A percentile compares a stretch with the other conserved stretches of the same genome.
Conservation (phyloP, 2,797 vertebrate genomes). For the Ispidina lecontei region DNA sequence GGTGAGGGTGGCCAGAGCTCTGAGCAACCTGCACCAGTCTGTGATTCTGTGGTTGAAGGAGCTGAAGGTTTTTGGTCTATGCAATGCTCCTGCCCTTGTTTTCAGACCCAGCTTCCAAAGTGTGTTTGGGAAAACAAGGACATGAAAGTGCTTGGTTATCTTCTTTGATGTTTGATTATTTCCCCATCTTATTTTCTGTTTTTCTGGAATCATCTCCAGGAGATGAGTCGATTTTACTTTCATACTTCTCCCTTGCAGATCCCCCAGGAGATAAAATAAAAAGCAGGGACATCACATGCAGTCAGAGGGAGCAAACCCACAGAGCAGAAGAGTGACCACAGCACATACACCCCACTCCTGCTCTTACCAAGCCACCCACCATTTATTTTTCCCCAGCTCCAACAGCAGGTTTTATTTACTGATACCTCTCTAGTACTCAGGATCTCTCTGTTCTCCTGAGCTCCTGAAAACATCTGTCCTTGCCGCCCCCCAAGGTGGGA, state of each 20-base stretch:
- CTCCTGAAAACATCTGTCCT: neutral
- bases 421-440: neutral
- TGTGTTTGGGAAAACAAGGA: neutral
- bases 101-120: neutral
- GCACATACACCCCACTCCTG: accelerated
- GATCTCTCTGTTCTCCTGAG: neutral
- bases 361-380: neutral
- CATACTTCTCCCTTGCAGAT: neutral
- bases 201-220: neutral
- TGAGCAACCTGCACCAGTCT: neutral
- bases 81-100: neutral
- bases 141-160: neutral
- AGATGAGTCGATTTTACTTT: neutral
- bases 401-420: neutral
- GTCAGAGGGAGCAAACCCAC: neutral
- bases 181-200: accelerated
- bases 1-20: neutral
- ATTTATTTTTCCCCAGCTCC: neutral
- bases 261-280: neutral
- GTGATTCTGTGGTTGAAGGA: neutral
- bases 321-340: neutral
- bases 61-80: neutral
- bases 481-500: accelerated
- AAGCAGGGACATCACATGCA: too few relatives aligned
- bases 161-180: neutral